Evolutionary conservation across 1,140 invertebrate species (phyloP).

Genomic region (Drosophila pseudoananassae): DNA sequence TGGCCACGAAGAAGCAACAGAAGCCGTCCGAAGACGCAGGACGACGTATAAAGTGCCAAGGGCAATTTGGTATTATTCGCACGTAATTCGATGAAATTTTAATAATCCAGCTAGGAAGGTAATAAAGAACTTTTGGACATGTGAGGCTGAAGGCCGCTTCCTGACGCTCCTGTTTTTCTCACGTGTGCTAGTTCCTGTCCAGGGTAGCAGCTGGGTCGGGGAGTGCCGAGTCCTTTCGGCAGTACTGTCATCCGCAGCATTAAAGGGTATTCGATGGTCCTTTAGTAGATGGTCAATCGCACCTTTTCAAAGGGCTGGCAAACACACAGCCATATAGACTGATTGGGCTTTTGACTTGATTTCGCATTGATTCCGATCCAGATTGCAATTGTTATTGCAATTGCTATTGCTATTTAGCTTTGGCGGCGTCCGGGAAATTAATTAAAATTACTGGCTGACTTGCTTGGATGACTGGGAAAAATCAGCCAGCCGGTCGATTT

Average conservation of each 20-base stretch:
- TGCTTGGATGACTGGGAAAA: constrained; percentile 19
- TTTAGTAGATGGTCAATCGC: constrained; percentile 25
- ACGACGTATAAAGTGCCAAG: constrained; percentile 31
- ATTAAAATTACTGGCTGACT: constrained; percentile 69
- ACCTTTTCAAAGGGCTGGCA: constrained; percentile 17
- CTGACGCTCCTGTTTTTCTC: constrained; percentile 14
- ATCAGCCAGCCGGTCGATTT: constrained; percentile 33
- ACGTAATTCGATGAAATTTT: constrained; percentile 77
- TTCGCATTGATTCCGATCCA: constrained; percentile 63
- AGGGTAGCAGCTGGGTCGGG: too few relatives aligned
- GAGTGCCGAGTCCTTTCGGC: neutral
- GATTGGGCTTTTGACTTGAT: constrained; percentile 51
- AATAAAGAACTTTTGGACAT: constrained; percentile 74
- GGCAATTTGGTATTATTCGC: constrained; percentile 61
- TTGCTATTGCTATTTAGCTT: neutral
- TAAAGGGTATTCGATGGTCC: neutral
- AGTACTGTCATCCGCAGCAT: too few relatives aligned
- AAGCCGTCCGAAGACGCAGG: neutral
- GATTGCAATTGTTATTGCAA: constrained; percentile 40
- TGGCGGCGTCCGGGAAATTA: constrained; percentile 42
- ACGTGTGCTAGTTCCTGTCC: constrained; percentile 13
- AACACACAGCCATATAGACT: constrained; percentile 6
- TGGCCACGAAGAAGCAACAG: constrained; percentile 5
- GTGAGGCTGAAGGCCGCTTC: constrained; percentile 55
- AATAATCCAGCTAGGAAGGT: constrained; percentile 70